These are phyloP conservation scores for Notiomystis cincta DNA, from an alignment of 2,113 vertebrate genomes.

Conservation along the genomic window DNA sequence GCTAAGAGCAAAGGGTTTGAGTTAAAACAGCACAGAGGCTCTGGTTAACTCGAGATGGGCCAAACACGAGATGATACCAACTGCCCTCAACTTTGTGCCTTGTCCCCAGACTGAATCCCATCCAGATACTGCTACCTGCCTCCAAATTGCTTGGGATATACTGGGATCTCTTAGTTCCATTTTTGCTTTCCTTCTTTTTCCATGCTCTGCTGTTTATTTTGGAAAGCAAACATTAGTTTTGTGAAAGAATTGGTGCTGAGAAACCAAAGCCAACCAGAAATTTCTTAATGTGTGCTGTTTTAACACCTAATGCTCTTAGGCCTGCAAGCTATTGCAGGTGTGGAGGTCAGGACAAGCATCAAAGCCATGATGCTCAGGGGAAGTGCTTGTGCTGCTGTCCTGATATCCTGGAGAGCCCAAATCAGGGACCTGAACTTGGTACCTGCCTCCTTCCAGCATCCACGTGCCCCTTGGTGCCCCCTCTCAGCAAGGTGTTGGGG, in stretches of 20 bases:
- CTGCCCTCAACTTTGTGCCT: neutral
- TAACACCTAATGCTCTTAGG: neutral
- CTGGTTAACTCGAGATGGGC: rapidly evolving
- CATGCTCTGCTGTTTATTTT: neutral
- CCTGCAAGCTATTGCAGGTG: neutral
- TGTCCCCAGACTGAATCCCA: neutral
- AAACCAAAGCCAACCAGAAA: neutral
- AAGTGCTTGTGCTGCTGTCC: rapidly evolving
- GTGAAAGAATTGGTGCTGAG: neutral
- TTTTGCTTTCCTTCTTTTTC: neutral
- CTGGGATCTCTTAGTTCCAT: neutral
- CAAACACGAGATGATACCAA: neutral
- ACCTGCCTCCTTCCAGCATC: neutral
- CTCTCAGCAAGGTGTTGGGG: neutral
- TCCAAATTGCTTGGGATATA: neutral
- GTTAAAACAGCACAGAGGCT: neutral
- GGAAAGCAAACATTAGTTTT: rapidly evolving
- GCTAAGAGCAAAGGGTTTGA: neutral
- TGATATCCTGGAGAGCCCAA: neutral
- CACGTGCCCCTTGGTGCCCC: neutral
- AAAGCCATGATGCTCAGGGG: rapidly evolving
- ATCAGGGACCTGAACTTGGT: rapidly evolving
- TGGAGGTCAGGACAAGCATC: neutral
- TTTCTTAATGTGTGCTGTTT: rapidly evolving
- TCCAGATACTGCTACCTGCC: neutral